Percentiles rank a stretch among this genome's conserved stretches.
Conservation (phyloP, 2,888 invertebrate genomes). For the Drosophila basisetae region DNA sequence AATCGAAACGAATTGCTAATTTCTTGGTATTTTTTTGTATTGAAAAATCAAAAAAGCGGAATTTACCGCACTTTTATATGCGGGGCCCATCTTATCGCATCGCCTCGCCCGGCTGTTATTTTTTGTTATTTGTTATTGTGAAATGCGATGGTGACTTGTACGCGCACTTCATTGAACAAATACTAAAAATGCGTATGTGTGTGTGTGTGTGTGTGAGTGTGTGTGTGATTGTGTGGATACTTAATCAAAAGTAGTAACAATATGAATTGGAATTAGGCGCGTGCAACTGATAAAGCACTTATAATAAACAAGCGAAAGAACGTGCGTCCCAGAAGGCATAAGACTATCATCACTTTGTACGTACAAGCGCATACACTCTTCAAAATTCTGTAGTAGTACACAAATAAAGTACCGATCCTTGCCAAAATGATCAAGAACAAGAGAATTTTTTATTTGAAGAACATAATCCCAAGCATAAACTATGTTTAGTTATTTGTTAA, state of each 20-base stretch:
- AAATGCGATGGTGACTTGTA: slow-evolving; percentile 9
- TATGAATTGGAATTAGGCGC: slow-evolving; percentile 33
- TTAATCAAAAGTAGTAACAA: slow-evolving; percentile 30
- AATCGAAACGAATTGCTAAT: not conserved
- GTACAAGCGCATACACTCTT: not conserved
- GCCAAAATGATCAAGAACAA: not conserved
- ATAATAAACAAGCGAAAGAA: slow-evolving; percentile 35
- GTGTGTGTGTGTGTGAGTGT: not conserved
- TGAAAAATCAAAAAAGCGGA: not conserved
- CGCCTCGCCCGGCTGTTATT: not conserved
- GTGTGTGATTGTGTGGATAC: slow-evolving; percentile 8
- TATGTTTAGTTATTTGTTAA: not conserved
- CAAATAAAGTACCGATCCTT: not conserved
- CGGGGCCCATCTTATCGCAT: slow-evolving; percentile 7
- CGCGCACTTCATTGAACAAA: slow-evolving; percentile 18
- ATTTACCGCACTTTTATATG: not conserved
- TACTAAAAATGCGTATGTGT: not conserved
- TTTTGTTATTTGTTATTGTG: slow-evolving; percentile 29
- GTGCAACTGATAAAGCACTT: slow-evolving; percentile 45
- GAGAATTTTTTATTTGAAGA: not conserved
- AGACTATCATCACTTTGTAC: not conserved
- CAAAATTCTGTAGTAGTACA: not conserved
- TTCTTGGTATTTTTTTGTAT: not conserved
- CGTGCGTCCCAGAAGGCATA: slow-evolving; percentile 25
- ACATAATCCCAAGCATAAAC: not conserved